Base-by-base conservation (phyloP, 2,797 vertebrate species). In the Sebastes paucispinis region DNA sequence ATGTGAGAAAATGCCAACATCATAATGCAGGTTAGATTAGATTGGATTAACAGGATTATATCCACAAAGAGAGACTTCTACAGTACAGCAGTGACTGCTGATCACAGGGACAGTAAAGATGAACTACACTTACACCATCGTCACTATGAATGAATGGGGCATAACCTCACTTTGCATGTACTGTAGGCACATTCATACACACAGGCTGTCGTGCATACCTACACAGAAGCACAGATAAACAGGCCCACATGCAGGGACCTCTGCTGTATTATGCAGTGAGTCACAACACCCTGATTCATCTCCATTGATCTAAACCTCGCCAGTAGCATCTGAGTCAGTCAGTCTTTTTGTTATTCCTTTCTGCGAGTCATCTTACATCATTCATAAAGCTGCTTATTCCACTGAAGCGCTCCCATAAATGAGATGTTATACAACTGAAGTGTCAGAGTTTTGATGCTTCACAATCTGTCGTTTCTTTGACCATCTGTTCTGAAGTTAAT, bases 341-440 rank as follows among this genome's bases (percentile, higher is more conserved):
- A 82, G 36, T 73, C 27, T 50, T 75, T 81, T 83, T 83, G 76
- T 80, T 80, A 55, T 79, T 86, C 67, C 43, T 74, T 71, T 81
- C 79, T 82, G 64, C 52, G 25, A 87, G 63, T 88, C 89, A 74
- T 85, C 73, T 86, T 69, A 77, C 82, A 87, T 92, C 87, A 86
- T 89, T 90, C 86, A 90, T 55, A 87, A 86, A 90, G 81, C 81
- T 65, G 81, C 80, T 88, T 83, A 85, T 87, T 81, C 54, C 27
- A 18, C 82, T 55, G 64, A 84, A 73, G 66, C 63, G 7, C 81
- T 80, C 34, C 70, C 43, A 50, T 55, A 73, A 78, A 82, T 64
- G 50, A 85, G 57, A 87, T 31, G 68, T 83, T 71, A 75, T 20
- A 84, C 68, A 88, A 66, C 59, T 50, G 58, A 4, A 16, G 63